Conservation (phyloP, 2,797 vertebrate genomes). For the Periophthalmus magnuspinnatus region DNA sequence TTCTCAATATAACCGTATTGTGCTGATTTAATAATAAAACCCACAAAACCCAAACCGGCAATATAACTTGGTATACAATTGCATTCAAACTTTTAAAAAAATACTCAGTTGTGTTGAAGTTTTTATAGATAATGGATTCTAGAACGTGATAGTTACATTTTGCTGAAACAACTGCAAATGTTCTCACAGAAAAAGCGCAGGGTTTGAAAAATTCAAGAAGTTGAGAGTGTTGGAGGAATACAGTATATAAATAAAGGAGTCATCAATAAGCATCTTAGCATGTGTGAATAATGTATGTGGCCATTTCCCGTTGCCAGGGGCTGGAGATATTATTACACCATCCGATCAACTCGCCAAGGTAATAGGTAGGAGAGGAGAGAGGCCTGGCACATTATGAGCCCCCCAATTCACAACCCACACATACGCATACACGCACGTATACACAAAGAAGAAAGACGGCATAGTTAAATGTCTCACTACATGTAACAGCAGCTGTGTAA, state of each 20-base stretch:
- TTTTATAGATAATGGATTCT: background rate
- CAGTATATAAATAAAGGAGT: conserved; percentile 67
- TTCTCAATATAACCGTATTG: no score
- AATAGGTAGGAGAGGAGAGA: conserved; percentile 53
- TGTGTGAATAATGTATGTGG: conserved; percentile 78
- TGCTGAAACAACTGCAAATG: conserved; percentile 4
- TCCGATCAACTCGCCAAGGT: conserved; percentile 65
- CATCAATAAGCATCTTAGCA: conserved; percentile 79
- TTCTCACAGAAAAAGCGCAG: conserved; percentile 42
- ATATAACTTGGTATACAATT: no score
- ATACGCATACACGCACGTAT: conserved; percentile 9
- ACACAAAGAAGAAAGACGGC: conserved; percentile 9
- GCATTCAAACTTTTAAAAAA: no score
- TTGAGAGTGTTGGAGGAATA: conserved; percentile 53
- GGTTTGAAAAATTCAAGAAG: conserved; percentile 50
- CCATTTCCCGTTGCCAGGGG: conserved; percentile 75
- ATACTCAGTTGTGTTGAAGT: no score
- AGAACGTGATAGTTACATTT: background rate
- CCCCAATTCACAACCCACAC: background rate
- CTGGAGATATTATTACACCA: conserved; percentile 74
- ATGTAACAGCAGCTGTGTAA: conserved; percentile 27
- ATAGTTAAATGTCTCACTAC: conserved; percentile 18
- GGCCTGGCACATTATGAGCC: conserved; percentile 39
- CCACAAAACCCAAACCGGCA: no score
- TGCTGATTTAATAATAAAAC: no score